A percentile compares a stretch with the other conserved stretches of the same genome.
phyloP scores from a whole-genome alignment of 30 jellyfish, hydroid and myxozoan genomes.

The Kudoa iwatai region DNA sequence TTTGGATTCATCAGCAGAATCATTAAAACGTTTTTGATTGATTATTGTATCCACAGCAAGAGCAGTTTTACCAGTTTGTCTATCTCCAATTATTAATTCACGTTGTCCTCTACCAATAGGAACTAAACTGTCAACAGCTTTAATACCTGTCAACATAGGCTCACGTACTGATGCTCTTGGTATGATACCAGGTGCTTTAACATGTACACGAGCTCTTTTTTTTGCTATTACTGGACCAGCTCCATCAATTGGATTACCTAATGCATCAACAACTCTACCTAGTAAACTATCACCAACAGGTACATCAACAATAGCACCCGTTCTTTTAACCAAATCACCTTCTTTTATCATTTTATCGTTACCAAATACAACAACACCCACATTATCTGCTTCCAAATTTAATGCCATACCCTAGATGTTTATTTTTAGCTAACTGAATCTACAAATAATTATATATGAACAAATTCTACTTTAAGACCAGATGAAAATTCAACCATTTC shows the following conservation, averaged over 20 bases:
- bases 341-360: slow-evolving; percentile 71
- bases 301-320: slow-evolving; percentile 96
- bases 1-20: slow-evolving; percentile 16
- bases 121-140: slow-evolving; percentile 88
- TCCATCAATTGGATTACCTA: slow-evolving; percentile 93
- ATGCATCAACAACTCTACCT: slow-evolving; percentile 97
- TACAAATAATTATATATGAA: neutral
- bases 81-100: slow-evolving; percentile 89
- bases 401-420: slow-evolving; percentile 65
- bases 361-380: slow-evolving; percentile 97
- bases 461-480: slow-evolving; percentile 32
- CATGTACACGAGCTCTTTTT: slow-evolving; percentile 53
- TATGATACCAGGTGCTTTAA: slow-evolving; percentile 95
- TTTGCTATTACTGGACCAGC: slow-evolving; percentile 32
- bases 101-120: slow-evolving; percentile 99
- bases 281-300: slow-evolving; percentile 77
- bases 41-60: slow-evolving; percentile 81
- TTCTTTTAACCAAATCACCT: slow-evolving; percentile 86
- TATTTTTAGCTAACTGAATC: too few species aligned
- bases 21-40: slow-evolving; percentile 77
- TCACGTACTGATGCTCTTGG: slow-evolving; percentile 91
- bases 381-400: slow-evolving; percentile 92
- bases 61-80: slow-evolving; percentile 97
- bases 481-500: slow-evolving; percentile 96
- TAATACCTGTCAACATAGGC: slow-evolving; percentile 95